Percentiles rank a stretch among this genome's conserved stretches.
Evolutionary conservation across 2,888 invertebrate species (phyloP).

Genomic region (Stenoptilia bipunctidactyla): DNA sequence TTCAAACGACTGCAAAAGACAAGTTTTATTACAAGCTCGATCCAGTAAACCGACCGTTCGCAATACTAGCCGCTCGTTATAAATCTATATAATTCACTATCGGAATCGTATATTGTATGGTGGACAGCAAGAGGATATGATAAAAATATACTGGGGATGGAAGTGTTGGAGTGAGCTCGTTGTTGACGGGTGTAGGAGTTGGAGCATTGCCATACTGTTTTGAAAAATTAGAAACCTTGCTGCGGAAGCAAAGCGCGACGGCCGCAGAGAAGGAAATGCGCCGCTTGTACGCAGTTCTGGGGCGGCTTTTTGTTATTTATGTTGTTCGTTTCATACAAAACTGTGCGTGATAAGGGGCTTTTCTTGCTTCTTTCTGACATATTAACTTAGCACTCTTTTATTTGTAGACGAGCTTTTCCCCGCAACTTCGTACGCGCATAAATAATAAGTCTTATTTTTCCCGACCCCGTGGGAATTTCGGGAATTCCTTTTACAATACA

Average conservation of each 20-base stretch:
- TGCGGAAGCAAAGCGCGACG: constrained; percentile 14
- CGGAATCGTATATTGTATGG: constrained; percentile 19
- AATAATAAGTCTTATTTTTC: too few species aligned
- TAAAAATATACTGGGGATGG: background rate
- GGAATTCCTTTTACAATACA: too few species aligned
- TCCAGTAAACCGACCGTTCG: background rate
- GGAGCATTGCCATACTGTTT: constrained; percentile 53
- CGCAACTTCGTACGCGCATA: too few species aligned
- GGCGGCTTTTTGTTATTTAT: too few species aligned
- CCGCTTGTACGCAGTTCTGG: too few species aligned
- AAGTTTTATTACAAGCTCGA: background rate
- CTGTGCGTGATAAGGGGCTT: too few species aligned
- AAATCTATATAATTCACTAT: constrained; percentile 35
- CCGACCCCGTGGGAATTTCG: too few species aligned
- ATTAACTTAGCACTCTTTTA: too few species aligned
- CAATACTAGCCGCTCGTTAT: constrained; percentile 17
- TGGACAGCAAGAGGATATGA: background rate
- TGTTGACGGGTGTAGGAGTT: constrained; percentile 18
- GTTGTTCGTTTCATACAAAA: too few species aligned
- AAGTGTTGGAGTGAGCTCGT: background rate
- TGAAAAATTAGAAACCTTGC: constrained; percentile 46
- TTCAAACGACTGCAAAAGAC: background rate
- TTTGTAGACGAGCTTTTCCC: too few species aligned
- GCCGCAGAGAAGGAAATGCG: constrained; percentile 18
- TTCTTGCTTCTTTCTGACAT: too few species aligned